phyloP scores from a whole-genome alignment of 2,888 invertebrate species.

The Mallateleia sp. region DNA sequence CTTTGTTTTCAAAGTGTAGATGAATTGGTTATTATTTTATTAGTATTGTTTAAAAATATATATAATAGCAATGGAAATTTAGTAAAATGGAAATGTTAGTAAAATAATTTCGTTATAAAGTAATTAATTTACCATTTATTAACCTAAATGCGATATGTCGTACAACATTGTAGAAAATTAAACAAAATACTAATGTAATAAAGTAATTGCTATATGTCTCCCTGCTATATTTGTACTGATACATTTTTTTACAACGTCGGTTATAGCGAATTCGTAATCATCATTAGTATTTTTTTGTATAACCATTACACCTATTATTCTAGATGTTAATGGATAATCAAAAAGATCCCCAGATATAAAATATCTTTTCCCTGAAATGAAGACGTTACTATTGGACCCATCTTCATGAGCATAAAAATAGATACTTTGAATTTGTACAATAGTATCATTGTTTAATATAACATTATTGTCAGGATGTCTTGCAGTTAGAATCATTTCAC shows the following conservation, averaged over 20 bases:
- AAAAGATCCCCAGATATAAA: constrained; percentile 6
- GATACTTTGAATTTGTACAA: constrained; percentile 24
- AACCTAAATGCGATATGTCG: background rate
- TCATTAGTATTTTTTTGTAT: constrained; percentile 18
- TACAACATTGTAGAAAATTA: background rate
- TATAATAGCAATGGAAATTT: too few relatives aligned
- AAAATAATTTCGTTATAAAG: background rate
- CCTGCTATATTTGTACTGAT: background rate
- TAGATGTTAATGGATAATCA: constrained; percentile 20
- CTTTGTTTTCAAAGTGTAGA: too few relatives aligned
- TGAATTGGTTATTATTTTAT: too few relatives aligned
- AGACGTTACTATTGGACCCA: too few relatives aligned
- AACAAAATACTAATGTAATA: constrained; percentile 7
- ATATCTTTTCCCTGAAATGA: background rate
- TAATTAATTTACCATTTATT: background rate
- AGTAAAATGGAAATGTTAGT: background rate
- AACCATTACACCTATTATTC: constrained; percentile 1
- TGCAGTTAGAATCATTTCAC: constrained; percentile 8
- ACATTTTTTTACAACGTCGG: background rate
- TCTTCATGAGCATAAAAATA: constrained; percentile 8
- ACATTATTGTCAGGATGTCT: constrained; percentile 32
- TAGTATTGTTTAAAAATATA: too few relatives aligned
- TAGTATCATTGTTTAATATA: background rate
- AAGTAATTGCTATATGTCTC: constrained; percentile 6
- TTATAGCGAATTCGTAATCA: constrained; percentile 10